A percentile compares a stretch with the other conserved stretches of the same genome.
Conservation (phyloP, 2,888 invertebrate genomes). For the Sarcophaga caerulescens region DNA sequence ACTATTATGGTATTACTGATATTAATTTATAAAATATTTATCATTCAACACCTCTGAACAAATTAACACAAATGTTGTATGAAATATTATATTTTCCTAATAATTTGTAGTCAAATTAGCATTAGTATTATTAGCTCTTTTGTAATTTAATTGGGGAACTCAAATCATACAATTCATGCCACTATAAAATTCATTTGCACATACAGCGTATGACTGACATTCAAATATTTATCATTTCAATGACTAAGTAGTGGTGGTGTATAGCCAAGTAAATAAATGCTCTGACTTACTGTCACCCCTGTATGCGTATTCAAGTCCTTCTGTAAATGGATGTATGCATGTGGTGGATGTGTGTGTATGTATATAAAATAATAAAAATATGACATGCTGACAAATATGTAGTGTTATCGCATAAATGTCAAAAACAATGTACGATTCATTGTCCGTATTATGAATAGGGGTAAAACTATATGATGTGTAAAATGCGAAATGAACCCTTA, state of each 20-base stretch:
- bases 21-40: too few species aligned
- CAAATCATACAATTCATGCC: background rate
- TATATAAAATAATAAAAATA: background rate
- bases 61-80: too few species aligned
- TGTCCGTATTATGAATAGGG: background rate
- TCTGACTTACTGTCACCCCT: background rate
- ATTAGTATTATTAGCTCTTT: too few species aligned
- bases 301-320: background rate
- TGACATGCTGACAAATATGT: background rate
- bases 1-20: too few species aligned
- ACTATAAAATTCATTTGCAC: conserved; percentile 8
- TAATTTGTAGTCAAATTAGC: too few species aligned
- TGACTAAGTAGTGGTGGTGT: background rate
- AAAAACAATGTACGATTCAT: background rate
- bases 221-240: background rate
- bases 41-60: too few species aligned
- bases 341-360: background rate
- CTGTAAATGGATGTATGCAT: background rate
- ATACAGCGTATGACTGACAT: background rate
- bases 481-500: too few species aligned
- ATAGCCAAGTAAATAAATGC: background rate
- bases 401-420: background rate
- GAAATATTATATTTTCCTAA: too few species aligned
- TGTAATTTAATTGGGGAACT: background rate
- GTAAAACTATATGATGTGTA: background rate